phyloP scores from a whole-genome alignment of 2,797 vertebrate genomes.

The Squalus acanthias region DNA sequence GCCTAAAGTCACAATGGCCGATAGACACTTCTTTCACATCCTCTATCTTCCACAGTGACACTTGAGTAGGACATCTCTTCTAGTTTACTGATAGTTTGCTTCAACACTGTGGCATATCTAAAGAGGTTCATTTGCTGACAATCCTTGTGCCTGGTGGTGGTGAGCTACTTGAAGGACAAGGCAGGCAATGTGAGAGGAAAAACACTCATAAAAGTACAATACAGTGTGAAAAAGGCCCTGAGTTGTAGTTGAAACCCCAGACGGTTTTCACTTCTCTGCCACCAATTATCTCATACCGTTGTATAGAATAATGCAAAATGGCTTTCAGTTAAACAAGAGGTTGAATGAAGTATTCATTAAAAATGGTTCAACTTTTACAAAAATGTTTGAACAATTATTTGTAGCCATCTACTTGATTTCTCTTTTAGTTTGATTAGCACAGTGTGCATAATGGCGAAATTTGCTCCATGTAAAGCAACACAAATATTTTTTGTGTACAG shows the following conservation, averaged over 20 bases:
- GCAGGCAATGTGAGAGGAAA: background rate
- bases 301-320: background rate
- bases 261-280: constrained; percentile 3
- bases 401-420: background rate
- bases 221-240: background rate
- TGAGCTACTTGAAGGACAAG: constrained; percentile 31
- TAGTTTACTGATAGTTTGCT: constrained; percentile 41
- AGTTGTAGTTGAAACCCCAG: constrained; percentile 1
- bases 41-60: constrained; percentile 40
- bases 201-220: constrained; percentile 13
- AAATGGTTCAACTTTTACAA: background rate
- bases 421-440: background rate
- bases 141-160: background rate
- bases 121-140: constrained; percentile 35
- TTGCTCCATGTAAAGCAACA: background rate
- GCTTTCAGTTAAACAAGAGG: background rate
- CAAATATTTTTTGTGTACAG: background rate
- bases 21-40: constrained; percentile 38
- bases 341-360: background rate
- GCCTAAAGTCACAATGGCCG: constrained; percentile 32
- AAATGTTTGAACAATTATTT: background rate
- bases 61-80: constrained; percentile 39
- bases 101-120: constrained; percentile 36
- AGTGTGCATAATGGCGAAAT: background rate
- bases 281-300: constrained; percentile 31